Percentiles rank a stretch among this genome's conserved stretches.
Conservation (phyloP, 2,797 vertebrate species). For the Naso thynnoides region DNA sequence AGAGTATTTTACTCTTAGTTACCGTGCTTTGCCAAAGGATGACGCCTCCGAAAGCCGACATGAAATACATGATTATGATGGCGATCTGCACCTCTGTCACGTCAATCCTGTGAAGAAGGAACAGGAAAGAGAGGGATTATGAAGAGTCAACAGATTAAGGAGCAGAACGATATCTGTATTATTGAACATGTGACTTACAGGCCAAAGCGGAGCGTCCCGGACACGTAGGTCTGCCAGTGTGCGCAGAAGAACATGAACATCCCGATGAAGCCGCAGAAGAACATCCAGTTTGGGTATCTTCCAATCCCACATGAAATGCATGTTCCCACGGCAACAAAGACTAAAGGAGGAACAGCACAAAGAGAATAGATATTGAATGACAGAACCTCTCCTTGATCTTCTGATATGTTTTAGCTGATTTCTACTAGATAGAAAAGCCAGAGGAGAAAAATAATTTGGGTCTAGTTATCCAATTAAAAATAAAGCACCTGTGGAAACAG, state of each 20-base stretch:
- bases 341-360: constrained; percentile 76
- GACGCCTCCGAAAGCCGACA: constrained; percentile 91
- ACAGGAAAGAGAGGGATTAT: not conserved
- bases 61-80: constrained; percentile 89
- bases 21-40: constrained; percentile 91
- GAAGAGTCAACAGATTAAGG: not conserved
- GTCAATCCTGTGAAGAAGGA: constrained; percentile 86
- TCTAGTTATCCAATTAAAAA: not conserved
- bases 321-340: constrained; percentile 93
- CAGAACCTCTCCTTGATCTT: not conserved
- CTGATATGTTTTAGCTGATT: not conserved
- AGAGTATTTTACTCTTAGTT: constrained; percentile 34
- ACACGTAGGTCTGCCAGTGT: constrained; percentile 99
- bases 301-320: constrained; percentile 92
- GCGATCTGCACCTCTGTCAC: constrained; percentile 96
- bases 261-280: constrained; percentile 95
- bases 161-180: not conserved
- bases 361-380: not conserved
- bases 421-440: not conserved
- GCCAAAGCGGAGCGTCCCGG: constrained; percentile 94
- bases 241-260: constrained; percentile 99
- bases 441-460: not conserved
- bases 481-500: constrained; percentile 93
- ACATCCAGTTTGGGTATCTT: constrained; percentile 90
- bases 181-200: constrained; percentile 86